Evolutionary conservation across 2,797 vertebrate species (phyloP), one percentile per base, ranked within the genome.

Genomic region (Lophotriccus pileatus): DNA sequence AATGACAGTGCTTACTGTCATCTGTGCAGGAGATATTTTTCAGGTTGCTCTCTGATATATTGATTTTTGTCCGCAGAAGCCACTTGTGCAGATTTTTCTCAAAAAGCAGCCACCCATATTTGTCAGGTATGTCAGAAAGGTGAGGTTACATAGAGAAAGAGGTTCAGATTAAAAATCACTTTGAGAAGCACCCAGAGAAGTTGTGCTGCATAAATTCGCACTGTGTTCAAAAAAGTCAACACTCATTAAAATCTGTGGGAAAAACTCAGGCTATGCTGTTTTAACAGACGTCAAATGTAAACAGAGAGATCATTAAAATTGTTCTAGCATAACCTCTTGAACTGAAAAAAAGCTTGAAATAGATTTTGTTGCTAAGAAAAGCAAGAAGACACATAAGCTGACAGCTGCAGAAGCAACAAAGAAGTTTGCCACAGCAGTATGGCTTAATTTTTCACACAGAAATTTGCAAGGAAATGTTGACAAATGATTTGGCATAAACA

Each of bases 61-160:
- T 62, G 69, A 63, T 44, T 69, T 21, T 49, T 43, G 25, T 10
- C 44, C 70, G 32, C 1, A 3, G 28, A 77, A 92, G 28, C 3
- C 74, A 15, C 22, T 47, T 50, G 10, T 63, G 66, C 37, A 66
- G 19, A 14, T 3, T 32, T 6, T 66, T 50, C 14, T 69, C 6
- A 4, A 0, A 52, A 52, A 52, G 1, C 55, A 76, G 12, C 9
- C 36, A n/a, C 18, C 14, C 1, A 0, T 36, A 32, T 12, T 32
- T 73, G 39, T 80, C 27, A 66, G 55, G 27, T 60, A 18, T 83
- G 23, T 15, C 25, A 69, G 39, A 87, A 84, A 87, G 27, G 24
- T 39, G 10, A 34, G 30, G 25, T 62, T 44, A 55, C 24, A 59
- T 1, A 66, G 17, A 64, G 20, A 49, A 72, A 37, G 7, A 37